Evolutionary conservation across 1,140 invertebrate genomes (phyloP), one percentile per base, ranked within the genome.

Genomic region (Drosophila malerkotliana): DNA sequence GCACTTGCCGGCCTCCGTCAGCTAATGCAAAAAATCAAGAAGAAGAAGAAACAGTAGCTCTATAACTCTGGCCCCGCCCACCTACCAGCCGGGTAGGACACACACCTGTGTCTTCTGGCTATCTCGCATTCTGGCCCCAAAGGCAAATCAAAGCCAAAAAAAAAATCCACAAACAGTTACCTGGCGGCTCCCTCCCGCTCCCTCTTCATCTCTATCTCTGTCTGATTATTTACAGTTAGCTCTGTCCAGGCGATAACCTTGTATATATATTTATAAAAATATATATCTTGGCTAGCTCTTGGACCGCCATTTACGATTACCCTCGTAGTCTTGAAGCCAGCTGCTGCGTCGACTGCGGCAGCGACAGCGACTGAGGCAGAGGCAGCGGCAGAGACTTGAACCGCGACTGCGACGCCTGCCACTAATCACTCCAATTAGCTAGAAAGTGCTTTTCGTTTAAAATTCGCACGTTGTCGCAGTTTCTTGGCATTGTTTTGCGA

Each of bases 401-500:
- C 34, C 3, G 10, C 34, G 34, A 37, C 34, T 37, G 55, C 69
- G 60, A 77, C 77, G 82, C 59, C 62, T 64, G 79, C 72, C 67
- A 87, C 83, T 87, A 87, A 88, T 88, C 83, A 88, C 83, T 87
- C 76, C 83, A 87, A 88, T 87, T 88, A 89, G 83, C 72, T 88
- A 83, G 83, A 87, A 87, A 87, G 78, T 82, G 79, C 71, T 80
- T 91, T 89, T 89, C 75, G 79, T 84, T 91, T 91, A 79, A 91
- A 91, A 90, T 91, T 90, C 85, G 90, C 90, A 87, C 83, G 78
- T 77, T 90, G 85, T 90, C 85, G 85, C 90, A 69, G 78, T 88
- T 90, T 90, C 85, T 91, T 91, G 90, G 85, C 90, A 91, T 91
- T 91, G 81, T 83, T 73, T 56, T 67, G 67, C 63, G 72, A 73